Conservation (phyloP, 2,888 invertebrate species). For the Cephus rjabovi region DNA sequence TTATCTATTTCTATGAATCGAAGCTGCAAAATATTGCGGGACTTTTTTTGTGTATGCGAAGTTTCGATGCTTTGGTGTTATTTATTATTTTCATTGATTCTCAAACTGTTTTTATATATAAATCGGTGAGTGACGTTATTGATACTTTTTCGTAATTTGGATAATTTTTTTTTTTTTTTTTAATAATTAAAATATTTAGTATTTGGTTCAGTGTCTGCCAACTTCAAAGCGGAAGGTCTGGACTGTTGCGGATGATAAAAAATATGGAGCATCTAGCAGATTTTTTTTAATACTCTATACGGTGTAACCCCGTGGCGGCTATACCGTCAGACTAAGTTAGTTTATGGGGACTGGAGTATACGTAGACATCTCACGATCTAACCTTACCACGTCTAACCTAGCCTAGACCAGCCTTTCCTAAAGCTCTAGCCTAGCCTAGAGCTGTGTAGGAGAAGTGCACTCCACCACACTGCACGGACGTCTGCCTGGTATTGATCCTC, state of each 20-base stretch:
- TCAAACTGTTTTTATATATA: background rate
- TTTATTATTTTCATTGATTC: background rate
- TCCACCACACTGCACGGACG: slow-evolving; percentile 64
- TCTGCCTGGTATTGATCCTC: slow-evolving; percentile 67
- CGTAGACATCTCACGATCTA: slow-evolving; percentile 61
- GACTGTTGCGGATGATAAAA: background rate
- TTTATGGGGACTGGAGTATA: slow-evolving; percentile 57
- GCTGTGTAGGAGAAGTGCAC: slow-evolving; percentile 62
- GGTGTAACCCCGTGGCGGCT: slow-evolving; percentile 41
- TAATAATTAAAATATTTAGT: background rate
- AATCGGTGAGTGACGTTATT: no score
- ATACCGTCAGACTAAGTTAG: slow-evolving; percentile 52
- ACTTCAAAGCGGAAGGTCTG: background rate
- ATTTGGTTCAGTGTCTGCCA: background rate
- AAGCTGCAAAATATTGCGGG: background rate
- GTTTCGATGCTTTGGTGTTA: background rate
- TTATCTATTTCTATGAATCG: background rate
- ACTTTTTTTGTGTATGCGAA: background rate
- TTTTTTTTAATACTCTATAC: background rate
- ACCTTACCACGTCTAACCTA: slow-evolving; percentile 61
- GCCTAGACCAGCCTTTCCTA: slow-evolving; percentile 47
- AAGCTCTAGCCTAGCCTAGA: slow-evolving; percentile 61
- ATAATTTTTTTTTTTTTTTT: background rate
- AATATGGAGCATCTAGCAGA: background rate
- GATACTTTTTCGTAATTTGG: background rate